Percentiles rank a stretch among this genome's conserved stretches.
These are phyloP conservation scores for Cryptus viduatorius DNA, from an alignment of 2,888 invertebrate species.

Conservation along the genomic window DNA sequence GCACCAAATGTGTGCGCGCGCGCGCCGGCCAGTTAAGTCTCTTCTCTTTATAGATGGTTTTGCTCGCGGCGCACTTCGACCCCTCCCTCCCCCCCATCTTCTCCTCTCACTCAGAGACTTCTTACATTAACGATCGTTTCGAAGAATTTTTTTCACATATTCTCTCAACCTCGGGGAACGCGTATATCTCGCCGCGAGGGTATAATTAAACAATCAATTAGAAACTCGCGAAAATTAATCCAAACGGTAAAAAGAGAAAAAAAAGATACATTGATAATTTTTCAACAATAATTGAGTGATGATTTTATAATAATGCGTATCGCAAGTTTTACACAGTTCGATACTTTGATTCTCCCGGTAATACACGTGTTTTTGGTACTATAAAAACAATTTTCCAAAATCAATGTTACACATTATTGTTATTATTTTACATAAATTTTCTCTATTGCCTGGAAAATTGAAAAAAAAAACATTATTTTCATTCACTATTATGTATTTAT, in stretches of 20 bases:
- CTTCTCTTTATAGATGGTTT: conserved; percentile 47
- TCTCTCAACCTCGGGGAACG: neutral
- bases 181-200: conserved; percentile 5
- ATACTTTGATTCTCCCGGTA: too few relatives aligned
- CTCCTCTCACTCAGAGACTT: conserved; percentile 6
- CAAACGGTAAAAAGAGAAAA: neutral
- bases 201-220: conserved; percentile 59
- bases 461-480: too few relatives aligned
- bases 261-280: neutral
- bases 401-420: too few relatives aligned
- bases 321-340: too few relatives aligned
- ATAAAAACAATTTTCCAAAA: too few relatives aligned
- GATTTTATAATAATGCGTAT: too few relatives aligned
- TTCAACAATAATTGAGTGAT: too few relatives aligned
- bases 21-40: conserved; percentile 17
- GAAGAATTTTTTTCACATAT: conserved; percentile 50
- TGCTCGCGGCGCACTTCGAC: conserved; percentile 57
- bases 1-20: conserved; percentile 39
- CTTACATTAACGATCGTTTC: conserved; percentile 58
- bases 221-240: neutral
- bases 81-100: conserved; percentile 5
- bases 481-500: too few relatives aligned
- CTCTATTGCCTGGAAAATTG: too few relatives aligned
- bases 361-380: too few relatives aligned
- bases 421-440: too few relatives aligned